These are phyloP conservation scores for Percopsis transmontana DNA, from an alignment of 2,113 vertebrate genomes.

Conservation along the genomic window DNA sequence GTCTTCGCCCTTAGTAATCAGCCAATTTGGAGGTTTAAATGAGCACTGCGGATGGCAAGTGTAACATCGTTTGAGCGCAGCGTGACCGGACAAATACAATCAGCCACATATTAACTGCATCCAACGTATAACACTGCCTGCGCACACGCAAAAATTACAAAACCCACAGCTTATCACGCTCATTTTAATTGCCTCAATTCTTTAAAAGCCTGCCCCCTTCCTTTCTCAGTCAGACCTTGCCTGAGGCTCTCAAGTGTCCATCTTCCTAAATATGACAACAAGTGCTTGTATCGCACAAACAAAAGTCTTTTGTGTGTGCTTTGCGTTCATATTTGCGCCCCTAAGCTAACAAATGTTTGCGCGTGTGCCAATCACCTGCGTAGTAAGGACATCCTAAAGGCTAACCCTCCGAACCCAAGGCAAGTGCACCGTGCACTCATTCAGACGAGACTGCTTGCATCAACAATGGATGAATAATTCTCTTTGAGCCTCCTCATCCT, in stretches of 20 bases:
- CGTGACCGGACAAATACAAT: conserved; percentile 50
- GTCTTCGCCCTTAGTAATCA: conserved; percentile 33
- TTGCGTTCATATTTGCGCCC: neutral
- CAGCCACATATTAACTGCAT: conserved; percentile 29
- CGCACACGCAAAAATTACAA: neutral
- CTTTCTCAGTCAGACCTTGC: neutral
- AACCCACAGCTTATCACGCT: neutral
- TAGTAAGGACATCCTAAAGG: conserved; percentile 11
- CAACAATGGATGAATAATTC: conserved; percentile 86
- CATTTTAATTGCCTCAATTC: conserved; percentile 7
- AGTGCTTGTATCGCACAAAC: neutral
- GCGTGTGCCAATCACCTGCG: too few relatives aligned
- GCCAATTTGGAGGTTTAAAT: conserved; percentile 48
- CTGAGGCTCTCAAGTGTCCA: neutral
- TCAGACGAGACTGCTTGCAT: conserved; percentile 77
- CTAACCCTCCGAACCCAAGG: neutral
- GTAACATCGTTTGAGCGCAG: conserved; percentile 42
- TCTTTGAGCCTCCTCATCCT: conserved; percentile 75
- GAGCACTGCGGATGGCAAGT: conserved; percentile 36
- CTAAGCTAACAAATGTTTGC: conserved; percentile 1
- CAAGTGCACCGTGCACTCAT: conserved; percentile 38
- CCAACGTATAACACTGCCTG: neutral
- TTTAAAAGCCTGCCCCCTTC: neutral
- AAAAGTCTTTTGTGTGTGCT: neutral
- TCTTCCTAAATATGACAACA: conserved; percentile 9